Evolutionary conservation across 1,140 invertebrate genomes (phyloP).

Genomic region (Caenorhabditis tropicalis): DNA sequence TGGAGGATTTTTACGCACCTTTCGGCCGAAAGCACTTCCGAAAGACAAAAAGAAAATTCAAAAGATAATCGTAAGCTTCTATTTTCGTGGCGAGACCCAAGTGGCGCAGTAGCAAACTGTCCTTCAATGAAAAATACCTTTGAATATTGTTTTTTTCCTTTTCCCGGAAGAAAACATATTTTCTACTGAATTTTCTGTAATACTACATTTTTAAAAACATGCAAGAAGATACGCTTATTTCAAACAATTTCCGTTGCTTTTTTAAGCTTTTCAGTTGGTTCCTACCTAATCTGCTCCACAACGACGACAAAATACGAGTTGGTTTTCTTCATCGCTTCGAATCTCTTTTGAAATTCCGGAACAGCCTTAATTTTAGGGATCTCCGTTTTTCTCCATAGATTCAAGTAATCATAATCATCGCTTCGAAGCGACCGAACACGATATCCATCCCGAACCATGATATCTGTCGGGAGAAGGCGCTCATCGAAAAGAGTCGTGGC

Average conservation of each 20-base stretch:
- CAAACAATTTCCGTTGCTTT: neutral
- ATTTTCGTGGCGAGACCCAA: too few relatives aligned
- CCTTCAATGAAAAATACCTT: too few relatives aligned
- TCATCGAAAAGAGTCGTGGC: neutral
- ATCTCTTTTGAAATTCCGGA: neutral
- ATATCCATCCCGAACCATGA: neutral
- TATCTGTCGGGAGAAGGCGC: neutral
- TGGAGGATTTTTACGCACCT: too few relatives aligned
- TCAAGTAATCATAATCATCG: neutral
- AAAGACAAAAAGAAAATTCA: too few relatives aligned
- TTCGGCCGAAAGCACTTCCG: too few relatives aligned
- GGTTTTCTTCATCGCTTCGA: conserved; percentile 1
- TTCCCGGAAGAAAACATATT: too few relatives aligned
- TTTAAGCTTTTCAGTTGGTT: neutral
- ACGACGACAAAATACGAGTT: conserved; percentile 14
- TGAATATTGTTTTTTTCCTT: too few relatives aligned
- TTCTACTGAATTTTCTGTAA: too few relatives aligned
- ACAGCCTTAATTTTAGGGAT: neutral
- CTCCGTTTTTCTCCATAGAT: neutral
- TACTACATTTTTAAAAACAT: too few relatives aligned
- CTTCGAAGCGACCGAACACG: neutral
- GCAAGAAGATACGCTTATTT: too few relatives aligned
- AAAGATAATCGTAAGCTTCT: too few relatives aligned
- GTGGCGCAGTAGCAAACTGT: too few relatives aligned
- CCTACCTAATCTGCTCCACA: neutral